phyloP scores from a whole-genome alignment of 2,888 invertebrate genomes.

The Blastobasis lacticolella region DNA sequence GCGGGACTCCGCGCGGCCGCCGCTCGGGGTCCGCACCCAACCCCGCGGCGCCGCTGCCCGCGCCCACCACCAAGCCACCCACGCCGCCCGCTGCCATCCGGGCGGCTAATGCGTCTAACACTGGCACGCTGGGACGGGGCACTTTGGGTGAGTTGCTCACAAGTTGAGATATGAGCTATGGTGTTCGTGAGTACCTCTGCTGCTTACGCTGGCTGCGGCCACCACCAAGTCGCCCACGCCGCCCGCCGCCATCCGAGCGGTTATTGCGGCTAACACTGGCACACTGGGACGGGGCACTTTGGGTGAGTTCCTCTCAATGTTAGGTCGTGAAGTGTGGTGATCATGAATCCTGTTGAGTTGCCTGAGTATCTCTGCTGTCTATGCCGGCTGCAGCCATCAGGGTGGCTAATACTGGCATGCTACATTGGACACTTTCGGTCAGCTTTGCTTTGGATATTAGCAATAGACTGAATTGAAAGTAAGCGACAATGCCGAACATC shows the following conservation, averaged over 20 bases:
- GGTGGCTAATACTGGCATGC: constrained; percentile 62
- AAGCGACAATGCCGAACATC: no score
- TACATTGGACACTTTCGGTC: constrained; percentile 67
- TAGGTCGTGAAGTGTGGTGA: no score
- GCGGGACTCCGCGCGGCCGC: constrained; percentile 82
- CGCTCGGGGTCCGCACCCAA: constrained; percentile 79
- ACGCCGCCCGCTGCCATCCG: constrained; percentile 90
- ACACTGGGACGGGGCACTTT: constrained; percentile 64
- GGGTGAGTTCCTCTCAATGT: no score
- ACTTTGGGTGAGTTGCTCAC: constrained; percentile 47
- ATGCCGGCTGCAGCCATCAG: constrained; percentile 89
- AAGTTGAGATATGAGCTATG: no score
- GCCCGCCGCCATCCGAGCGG: constrained; percentile 79
- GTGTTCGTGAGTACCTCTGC: no score
- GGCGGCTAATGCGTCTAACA: constrained; percentile 74
- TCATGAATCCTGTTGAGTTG: no score
- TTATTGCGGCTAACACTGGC: constrained; percentile 60
- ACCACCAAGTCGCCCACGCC: constrained; percentile 97
- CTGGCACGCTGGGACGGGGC: constrained; percentile 66
- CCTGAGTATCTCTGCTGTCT: no score
- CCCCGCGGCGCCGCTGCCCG: constrained; percentile 77
- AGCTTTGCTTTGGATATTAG: no score
- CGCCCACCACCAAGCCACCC: constrained; percentile 96
- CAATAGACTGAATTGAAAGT: no score
- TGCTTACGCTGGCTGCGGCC: constrained; percentile 88